Conservation (phyloP, 2,113 vertebrate species). For the Apaloderma vittatum region DNA sequence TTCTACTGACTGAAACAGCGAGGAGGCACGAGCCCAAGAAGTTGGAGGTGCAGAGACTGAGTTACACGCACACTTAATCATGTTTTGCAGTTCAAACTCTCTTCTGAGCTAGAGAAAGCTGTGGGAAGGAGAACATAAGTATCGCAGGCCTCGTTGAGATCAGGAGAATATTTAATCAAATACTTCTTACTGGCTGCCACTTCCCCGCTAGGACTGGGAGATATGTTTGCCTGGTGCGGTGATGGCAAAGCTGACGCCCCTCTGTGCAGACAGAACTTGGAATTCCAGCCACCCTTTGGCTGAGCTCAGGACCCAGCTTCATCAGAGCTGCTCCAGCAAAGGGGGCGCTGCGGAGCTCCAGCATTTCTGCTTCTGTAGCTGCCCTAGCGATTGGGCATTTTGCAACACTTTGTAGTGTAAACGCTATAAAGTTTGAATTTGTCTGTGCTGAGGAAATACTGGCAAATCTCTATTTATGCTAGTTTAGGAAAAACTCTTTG, state of each 20-base stretch:
- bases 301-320: not conserved
- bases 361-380: not conserved
- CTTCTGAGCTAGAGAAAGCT: not conserved
- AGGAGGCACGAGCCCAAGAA: not conserved
- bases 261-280: not conserved
- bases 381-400: not conserved
- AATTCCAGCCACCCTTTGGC: not conserved
- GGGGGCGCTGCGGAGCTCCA: not conserved
- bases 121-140: not conserved
- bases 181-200: not conserved
- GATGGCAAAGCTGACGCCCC: not conserved
- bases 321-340: not conserved
- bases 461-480: not conserved
- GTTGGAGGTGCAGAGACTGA: not conserved
- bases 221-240: not conserved
- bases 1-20: not conserved
- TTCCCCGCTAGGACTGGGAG: not conserved
- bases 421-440: not conserved
- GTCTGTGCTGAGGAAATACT: not conserved
- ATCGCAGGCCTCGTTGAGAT: not conserved
- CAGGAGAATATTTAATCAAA: not conserved
- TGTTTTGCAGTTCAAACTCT: not conserved
- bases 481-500: not conserved
- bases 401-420: fast-evolving
- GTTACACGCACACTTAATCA: not conserved